phyloP scores from a whole-genome alignment of 2,797 vertebrate species.

The Cryptoprocta ferox region DNA sequence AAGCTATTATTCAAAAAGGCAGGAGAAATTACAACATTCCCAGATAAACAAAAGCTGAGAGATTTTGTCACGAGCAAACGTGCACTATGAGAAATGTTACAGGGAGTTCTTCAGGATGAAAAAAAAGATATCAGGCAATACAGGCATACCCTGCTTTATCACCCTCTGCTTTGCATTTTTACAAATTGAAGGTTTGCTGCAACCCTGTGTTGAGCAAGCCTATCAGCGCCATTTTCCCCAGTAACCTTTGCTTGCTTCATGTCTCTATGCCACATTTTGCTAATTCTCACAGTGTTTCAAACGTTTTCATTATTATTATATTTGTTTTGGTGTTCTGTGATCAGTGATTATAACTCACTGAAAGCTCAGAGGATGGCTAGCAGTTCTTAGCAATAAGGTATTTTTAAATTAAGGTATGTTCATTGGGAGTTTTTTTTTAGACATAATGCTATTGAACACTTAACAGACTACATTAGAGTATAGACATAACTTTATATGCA shows the following conservation, averaged over 20 bases:
- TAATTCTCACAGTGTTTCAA: background rate
- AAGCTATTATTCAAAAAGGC: background rate
- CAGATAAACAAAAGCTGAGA: slow-evolving; percentile 13
- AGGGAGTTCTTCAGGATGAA: background rate
- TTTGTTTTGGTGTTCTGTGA: background rate
- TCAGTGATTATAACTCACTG: background rate
- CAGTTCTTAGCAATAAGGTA: background rate
- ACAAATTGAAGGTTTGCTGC: background rate
- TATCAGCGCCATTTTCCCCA: background rate
- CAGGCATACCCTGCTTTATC: background rate
- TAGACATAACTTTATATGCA: background rate
- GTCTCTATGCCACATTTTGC: background rate
- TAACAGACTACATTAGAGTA: background rate
- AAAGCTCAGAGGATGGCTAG: background rate
- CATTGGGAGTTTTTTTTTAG: background rate
- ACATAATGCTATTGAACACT: background rate
- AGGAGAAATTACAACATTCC: background rate
- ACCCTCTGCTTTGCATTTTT: background rate
- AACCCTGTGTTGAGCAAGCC: background rate
- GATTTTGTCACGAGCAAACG: background rate
- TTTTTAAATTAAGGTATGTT: background rate
- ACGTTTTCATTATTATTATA: background rate
- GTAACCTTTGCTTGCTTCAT: background rate
- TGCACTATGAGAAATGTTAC: background rate
- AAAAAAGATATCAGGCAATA: background rate